Conservation (phyloP, 2,113 vertebrate species). For the Saccopteryx leptura region DNA sequence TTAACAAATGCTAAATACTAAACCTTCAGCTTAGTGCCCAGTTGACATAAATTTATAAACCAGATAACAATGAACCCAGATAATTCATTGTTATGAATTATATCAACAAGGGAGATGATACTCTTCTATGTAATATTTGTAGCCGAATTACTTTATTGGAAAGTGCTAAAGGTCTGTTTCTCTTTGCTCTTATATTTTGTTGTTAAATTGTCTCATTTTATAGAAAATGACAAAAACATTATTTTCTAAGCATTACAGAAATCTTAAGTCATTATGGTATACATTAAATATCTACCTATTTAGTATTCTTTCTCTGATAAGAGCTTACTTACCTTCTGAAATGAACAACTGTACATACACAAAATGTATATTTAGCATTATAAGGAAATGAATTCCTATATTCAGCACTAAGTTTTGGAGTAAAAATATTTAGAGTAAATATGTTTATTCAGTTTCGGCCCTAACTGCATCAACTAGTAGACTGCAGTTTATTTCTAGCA, state of each 20-base stretch:
- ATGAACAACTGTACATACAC: not conserved
- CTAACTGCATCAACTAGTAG: not conserved
- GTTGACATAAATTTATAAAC: conserved; percentile 5
- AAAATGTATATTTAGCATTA: not conserved
- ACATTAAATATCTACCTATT: not conserved
- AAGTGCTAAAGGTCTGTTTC: not conserved
- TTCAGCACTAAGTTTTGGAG: not conserved
- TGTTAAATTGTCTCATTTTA: not conserved
- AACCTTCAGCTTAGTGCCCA: conserved; percentile 26
- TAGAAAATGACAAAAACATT: not conserved
- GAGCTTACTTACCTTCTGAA: conserved; percentile 23
- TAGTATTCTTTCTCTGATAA: not conserved
- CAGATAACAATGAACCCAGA: not conserved
- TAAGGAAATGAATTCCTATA: not conserved
- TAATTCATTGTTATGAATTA: not conserved
- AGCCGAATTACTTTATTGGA: not conserved
- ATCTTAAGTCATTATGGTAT: not conserved
- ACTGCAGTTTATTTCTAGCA: not conserved
- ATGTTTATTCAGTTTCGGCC: not conserved
- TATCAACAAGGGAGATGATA: not conserved
- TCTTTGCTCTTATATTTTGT: not conserved
- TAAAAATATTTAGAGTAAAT: not conserved
- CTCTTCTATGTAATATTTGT: not conserved
- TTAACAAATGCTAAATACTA: conserved; percentile 40
- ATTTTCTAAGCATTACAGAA: not conserved